phyloP scores from a whole-genome alignment of 2,113 vertebrate genomes.

The Cygnus atratus region DNA sequence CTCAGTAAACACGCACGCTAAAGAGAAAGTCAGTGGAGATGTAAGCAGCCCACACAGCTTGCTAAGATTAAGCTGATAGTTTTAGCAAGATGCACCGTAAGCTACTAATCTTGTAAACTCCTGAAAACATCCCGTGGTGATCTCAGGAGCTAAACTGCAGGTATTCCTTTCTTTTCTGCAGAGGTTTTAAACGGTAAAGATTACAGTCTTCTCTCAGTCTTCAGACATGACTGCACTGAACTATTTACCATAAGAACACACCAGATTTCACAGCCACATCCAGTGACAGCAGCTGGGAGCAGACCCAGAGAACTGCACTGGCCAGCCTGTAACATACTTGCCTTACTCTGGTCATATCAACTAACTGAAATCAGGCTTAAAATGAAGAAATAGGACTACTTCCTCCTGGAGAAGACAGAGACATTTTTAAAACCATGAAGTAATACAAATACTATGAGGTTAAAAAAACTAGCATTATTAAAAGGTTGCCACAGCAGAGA shows the following conservation, averaged over 20 bases:
- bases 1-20: not conserved
- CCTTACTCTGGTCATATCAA: not conserved
- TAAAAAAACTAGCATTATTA: not conserved
- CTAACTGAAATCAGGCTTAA: not conserved
- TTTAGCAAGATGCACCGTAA: not conserved
- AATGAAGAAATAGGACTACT: not conserved
- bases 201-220: not conserved
- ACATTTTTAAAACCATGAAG: not conserved
- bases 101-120: constrained; percentile 12
- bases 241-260: not conserved
- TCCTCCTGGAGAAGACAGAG: not conserved
- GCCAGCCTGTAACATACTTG: not conserved
- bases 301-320: not conserved
- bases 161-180: not conserved
- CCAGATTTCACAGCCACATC: not conserved
- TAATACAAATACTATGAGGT: not conserved
- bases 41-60: not conserved
- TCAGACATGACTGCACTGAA: not conserved
- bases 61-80: constrained; percentile 18
- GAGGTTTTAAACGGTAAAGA: not conserved
- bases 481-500: not conserved
- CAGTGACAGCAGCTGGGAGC: not conserved
- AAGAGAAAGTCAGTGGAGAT: not conserved
- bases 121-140: not conserved
- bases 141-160: not conserved